These are phyloP conservation scores for Hofmannophila pseudospretella DNA, from an alignment of 2,888 invertebrate genomes.

Conservation along the genomic window DNA sequence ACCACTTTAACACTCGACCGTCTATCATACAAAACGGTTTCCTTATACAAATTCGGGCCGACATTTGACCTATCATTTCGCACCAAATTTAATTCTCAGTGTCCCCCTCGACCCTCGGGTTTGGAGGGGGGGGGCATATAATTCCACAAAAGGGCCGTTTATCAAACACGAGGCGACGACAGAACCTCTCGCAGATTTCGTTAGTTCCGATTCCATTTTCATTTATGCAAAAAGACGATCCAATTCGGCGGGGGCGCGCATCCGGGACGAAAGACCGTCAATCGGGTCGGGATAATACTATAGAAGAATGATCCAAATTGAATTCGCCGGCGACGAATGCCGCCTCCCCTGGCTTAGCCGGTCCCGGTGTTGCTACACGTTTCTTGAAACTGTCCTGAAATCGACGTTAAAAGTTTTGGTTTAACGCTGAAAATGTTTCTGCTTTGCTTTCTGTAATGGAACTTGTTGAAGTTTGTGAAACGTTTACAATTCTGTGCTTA, in stretches of 20 bases:
- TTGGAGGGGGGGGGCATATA: too few relatives aligned
- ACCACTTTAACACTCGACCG: too few relatives aligned
- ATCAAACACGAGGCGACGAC: slow-evolving; percentile 32
- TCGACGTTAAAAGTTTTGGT: too few relatives aligned
- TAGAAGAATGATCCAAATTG: slow-evolving; percentile 75
- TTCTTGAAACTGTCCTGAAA: too few relatives aligned
- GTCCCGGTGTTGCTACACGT: slow-evolving; percentile 1
- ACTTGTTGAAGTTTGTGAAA: too few relatives aligned
- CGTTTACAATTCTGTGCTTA: too few relatives aligned
- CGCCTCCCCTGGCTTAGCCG: slow-evolving; percentile 12
- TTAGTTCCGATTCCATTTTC: slow-evolving; percentile 69
- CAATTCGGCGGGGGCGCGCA: slow-evolving; percentile 51
- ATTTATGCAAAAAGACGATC: slow-evolving; percentile 73
- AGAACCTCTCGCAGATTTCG: slow-evolving; percentile 47
- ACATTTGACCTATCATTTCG: slow-evolving; percentile 11
- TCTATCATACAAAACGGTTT: too few relatives aligned
- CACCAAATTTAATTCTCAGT: slow-evolving; percentile 10
- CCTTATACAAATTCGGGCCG: not conserved
- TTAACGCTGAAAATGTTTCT: too few relatives aligned
- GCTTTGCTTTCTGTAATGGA: too few relatives aligned
- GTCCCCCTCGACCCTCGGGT: slow-evolving; percentile 15
- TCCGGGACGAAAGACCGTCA: slow-evolving; percentile 41
- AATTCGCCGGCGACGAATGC: slow-evolving; percentile 46
- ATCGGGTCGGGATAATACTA: slow-evolving; percentile 68
- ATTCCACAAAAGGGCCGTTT: slow-evolving; percentile 41